phyloP scores from a whole-genome alignment of 2,797 vertebrate species.

The Centroberyx gerrardi region DNA sequence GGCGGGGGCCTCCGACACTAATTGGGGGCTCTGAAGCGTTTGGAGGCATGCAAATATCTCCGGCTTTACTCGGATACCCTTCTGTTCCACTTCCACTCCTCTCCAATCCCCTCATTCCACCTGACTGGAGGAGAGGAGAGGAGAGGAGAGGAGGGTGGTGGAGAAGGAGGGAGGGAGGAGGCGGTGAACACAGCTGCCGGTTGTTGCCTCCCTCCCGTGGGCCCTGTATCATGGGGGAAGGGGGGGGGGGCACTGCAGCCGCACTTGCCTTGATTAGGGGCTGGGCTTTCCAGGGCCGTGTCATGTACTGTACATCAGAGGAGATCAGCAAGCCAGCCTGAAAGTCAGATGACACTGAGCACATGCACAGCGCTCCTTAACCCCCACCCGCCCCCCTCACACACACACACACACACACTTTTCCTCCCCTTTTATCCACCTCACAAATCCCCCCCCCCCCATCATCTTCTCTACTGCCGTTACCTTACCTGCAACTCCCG shows the following conservation, averaged over 20 bases:
- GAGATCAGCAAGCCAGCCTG: conserved; percentile 92
- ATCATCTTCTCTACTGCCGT: conserved; percentile 13
- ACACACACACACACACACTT: neutral
- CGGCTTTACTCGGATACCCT: conserved; percentile 78
- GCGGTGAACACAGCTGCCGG: conserved; percentile 85
- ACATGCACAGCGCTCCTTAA: conserved; percentile 76
- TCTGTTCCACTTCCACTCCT: conserved; percentile 81
- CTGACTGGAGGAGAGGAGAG: conserved; percentile 86
- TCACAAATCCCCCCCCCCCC: neutral
- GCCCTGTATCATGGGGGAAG: conserved; percentile 65
- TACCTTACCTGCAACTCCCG: conserved; percentile 26
- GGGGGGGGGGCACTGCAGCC: conserved; percentile 77
- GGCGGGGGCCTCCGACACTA: conserved; percentile 64
- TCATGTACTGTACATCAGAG: conserved; percentile 96
- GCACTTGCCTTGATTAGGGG: conserved; percentile 88
- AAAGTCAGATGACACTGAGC: conserved; percentile 94
- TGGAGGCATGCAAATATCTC: conserved; percentile 79
- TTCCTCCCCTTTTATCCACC: conserved; percentile 23
- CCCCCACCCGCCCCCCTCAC: neutral
- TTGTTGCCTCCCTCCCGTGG: conserved; percentile 79
- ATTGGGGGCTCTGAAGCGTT: conserved; percentile 81
- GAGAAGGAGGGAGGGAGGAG: neutral
- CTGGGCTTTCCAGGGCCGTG: conserved; percentile 87
- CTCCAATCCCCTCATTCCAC: conserved; percentile 92
- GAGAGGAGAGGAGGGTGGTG: conserved; percentile 16